phyloP scores from a whole-genome alignment of 2,797 vertebrate species.

The Threskiornis aethiopicus region DNA sequence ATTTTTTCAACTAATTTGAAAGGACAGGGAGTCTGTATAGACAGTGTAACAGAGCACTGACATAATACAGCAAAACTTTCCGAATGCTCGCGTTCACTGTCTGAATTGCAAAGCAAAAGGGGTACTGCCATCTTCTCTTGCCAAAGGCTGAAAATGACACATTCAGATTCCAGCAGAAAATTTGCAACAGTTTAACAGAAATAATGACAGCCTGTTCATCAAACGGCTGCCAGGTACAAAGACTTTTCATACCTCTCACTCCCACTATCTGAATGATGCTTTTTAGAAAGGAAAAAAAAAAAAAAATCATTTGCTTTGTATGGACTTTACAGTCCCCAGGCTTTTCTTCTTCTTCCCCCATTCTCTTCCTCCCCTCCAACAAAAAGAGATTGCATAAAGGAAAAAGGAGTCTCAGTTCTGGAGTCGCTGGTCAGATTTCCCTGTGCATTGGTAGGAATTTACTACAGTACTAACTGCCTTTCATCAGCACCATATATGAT shows the following conservation, averaged over 20 bases:
- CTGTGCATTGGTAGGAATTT: not conserved
- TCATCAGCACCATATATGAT: not conserved
- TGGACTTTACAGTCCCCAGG: not conserved
- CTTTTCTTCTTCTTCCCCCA: not conserved
- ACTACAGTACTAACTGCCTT: not conserved
- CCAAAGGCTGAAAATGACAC: not conserved
- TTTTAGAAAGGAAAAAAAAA: not conserved
- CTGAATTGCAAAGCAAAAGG: not conserved
- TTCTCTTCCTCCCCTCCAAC: not conserved
- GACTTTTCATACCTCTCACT: not conserved
- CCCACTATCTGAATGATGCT: not conserved
- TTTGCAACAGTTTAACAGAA: not conserved
- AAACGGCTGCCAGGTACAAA: constrained; percentile 5
- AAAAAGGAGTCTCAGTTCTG: not conserved
- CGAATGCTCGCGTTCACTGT: not conserved
- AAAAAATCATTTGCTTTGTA: not conserved
- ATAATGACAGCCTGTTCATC: not conserved
- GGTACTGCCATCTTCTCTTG: not conserved
- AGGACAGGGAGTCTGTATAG: not conserved
- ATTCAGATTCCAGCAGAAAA: not conserved
- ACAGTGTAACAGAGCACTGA: not conserved
- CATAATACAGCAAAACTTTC: not conserved
- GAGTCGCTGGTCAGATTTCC: not conserved
- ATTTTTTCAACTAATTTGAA: not conserved
- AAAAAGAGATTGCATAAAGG: not conserved